These are phyloP conservation scores for Ciona savignyi DNA, from an alignment of 23 tunicate species.

Conservation along the genomic window DNA sequence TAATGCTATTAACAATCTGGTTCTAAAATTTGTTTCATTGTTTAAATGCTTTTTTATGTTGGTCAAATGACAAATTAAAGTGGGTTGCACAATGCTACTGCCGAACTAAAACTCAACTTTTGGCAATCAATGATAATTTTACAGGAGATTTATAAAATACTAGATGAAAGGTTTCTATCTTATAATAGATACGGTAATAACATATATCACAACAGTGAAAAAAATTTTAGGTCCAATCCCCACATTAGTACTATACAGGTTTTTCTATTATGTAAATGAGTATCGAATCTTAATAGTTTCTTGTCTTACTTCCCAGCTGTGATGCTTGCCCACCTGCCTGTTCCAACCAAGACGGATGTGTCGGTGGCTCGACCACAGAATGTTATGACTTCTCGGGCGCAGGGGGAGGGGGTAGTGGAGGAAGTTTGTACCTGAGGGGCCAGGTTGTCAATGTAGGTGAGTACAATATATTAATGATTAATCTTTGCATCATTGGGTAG, in stretches of 20 bases:
- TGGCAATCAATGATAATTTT: too few species aligned
- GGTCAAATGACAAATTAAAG: not conserved
- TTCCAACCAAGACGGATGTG: conserved; percentile 15
- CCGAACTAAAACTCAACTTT: not conserved
- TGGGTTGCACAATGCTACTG: not conserved
- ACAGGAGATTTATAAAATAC: too few species aligned
- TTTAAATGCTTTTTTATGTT: not conserved
- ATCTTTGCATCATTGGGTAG: too few species aligned
- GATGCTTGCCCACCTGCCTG: conserved; percentile 34
- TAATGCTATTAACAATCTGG: not conserved
- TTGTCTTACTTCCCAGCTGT: conserved; percentile 15
- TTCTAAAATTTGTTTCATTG: not conserved
- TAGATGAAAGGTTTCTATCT: too few species aligned
- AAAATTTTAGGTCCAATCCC: too few species aligned
- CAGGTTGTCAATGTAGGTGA: conserved; percentile 38
- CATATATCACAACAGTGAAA: not conserved
- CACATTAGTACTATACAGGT: not conserved
- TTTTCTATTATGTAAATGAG: not conserved
- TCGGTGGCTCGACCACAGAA: conserved; percentile 10
- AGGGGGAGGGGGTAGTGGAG: conserved; percentile 55
- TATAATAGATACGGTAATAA: too few species aligned
- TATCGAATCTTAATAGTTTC: too few species aligned
- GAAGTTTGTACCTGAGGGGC: conserved; percentile 35
- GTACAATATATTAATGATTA: too few species aligned
- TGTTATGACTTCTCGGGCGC: conserved; percentile 45